These are phyloP conservation scores for Cebus imitator DNA, from an alignment of 2,113 vertebrate species.

Conservation along the genomic window DNA sequence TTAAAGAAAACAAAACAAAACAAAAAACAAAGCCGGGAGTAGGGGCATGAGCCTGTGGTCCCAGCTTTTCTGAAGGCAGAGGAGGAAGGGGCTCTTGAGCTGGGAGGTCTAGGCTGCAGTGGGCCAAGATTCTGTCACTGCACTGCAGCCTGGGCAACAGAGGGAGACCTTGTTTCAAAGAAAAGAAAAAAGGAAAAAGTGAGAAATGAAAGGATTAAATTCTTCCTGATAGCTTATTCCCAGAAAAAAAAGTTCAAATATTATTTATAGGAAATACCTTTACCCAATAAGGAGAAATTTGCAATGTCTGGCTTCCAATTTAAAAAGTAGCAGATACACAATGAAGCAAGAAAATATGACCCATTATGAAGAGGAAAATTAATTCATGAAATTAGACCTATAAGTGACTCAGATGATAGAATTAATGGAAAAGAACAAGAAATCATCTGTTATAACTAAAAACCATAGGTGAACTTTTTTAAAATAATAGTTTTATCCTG, in stretches of 20 bases:
- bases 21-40: no score
- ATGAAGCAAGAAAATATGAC: neutral
- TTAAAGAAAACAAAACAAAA: no score
- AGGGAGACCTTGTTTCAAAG: no score
- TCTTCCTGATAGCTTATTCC: neutral
- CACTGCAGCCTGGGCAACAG: no score
- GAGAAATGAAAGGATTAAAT: neutral
- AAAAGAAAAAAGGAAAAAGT: neutral
- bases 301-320: neutral
- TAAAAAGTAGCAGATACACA: neutral
- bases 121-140: no score
- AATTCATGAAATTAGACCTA: neutral
- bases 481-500: slow-evolving; percentile 5
- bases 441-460: neutral
- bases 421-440: neutral
- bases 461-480: neutral
- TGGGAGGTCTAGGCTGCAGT: no score
- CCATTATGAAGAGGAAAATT: neutral
- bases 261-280: neutral
- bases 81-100: no score
- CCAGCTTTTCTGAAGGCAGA: no score
- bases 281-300: neutral
- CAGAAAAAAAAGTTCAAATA: neutral
- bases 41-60: no score
- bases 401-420: neutral